Conservation (phyloP, 2,888 invertebrate genomes). For the Psylliodes chrysocephalus region DNA sequence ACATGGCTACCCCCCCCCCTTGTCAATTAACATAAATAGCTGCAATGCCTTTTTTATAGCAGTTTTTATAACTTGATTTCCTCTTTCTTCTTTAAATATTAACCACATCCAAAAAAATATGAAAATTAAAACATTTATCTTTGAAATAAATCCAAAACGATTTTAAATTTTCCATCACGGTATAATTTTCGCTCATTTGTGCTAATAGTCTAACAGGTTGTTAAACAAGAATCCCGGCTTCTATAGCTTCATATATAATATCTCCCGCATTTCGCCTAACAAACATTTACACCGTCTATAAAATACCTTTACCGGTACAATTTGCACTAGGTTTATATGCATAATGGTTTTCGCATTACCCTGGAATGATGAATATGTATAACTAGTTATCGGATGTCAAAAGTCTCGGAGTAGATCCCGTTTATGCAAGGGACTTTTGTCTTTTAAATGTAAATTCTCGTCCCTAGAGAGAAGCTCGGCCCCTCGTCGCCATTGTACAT, state of each 20-base stretch:
- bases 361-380: conserved; percentile 38
- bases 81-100: no score
- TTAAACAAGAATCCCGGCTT: no score
- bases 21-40: no score
- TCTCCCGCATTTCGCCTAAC: neutral
- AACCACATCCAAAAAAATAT: no score
- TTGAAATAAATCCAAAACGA: no score
- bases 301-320: conserved; percentile 1
- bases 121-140: no score
- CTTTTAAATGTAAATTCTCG: conserved; percentile 16
- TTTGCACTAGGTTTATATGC: conserved; percentile 18
- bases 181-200: no score
- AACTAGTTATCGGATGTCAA: conserved; percentile 39
- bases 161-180: no score
- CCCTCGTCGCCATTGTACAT: conserved; percentile 11
- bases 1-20: no score
- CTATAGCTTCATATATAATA: neutral
- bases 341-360: conserved; percentile 31
- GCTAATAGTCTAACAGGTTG: no score
- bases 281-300: neutral
- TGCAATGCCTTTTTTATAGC: no score
- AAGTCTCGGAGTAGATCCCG: conserved; percentile 15
- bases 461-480: neutral
- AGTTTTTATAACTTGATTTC: no score
- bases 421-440: conserved; percentile 22